Evolutionary conservation across 2,888 invertebrate genomes (phyloP), one percentile per base, ranked within the genome.

Genomic region (Agrypnus murinus): DNA sequence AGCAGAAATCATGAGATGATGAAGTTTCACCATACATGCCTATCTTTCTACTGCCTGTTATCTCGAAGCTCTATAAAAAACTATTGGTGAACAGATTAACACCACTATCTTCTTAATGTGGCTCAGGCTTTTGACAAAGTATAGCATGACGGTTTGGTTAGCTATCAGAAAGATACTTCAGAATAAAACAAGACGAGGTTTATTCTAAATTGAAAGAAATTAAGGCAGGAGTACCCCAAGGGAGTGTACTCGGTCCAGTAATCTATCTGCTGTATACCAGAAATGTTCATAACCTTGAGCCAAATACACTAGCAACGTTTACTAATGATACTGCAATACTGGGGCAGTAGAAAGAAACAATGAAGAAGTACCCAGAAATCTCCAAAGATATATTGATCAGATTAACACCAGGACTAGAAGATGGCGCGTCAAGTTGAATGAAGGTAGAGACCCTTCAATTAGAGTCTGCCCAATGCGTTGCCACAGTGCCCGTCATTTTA

Each of bases 391-490:
- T 14, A 38, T 72, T 15, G 72, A 74, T 59, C 53, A 68, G 60
- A 59, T 76, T 32, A 40, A 65, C n/a, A 55, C 58, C 9, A 76
- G 77, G 77, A 65, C 71, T 17, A 69, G 76, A 7, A 68, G 67
- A 34, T 78, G 78, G 78, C 46, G 68, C 32, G 77, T 77, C 9
- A 77, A 75, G 65, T 58, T 72, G 6, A 79, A 73, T 45, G n/a
- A n/a, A n/a, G n/a, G n/a, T n/a, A n/a, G n/a, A n/a, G n/a, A n/a
- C n/a, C n/a, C n/a, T n/a, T n/a, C n/a, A n/a, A n/a, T n/a, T n/a
- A n/a, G n/a, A n/a, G n/a, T n/a, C n/a, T n/a, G n/a, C n/a, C n/a
- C n/a, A n/a, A n/a, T n/a, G n/a, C n/a, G n/a, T n/a, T n/a, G n/a
- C n/a, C n/a, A n/a, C n/a, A n/a, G n/a, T n/a, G n/a, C n/a, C n/a